Conservation (phyloP, 2,113 vertebrate species). For the Tretioscincus oriximinensis region DNA sequence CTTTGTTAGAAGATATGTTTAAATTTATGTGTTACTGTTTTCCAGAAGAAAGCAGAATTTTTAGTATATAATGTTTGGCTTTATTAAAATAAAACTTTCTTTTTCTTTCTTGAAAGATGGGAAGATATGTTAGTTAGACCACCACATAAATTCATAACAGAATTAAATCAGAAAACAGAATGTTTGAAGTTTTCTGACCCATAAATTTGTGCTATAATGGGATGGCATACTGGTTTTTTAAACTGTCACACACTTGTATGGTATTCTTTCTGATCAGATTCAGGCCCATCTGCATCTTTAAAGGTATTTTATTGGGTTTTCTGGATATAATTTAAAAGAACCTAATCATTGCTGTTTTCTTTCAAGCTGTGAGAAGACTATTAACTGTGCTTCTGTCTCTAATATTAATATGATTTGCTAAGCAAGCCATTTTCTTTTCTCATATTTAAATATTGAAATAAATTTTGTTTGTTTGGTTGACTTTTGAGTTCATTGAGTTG, state of each 20-base stretch:
- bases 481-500: background rate
- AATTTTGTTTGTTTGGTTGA: background rate
- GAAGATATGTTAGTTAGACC: conserved; percentile 44
- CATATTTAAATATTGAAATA: background rate
- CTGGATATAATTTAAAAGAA: background rate
- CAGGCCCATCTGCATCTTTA: background rate
- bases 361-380: background rate
- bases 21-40: conserved; percentile 31
- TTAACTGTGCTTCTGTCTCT: background rate
- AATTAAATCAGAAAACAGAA: conserved; percentile 21
- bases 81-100: conserved; percentile 7
- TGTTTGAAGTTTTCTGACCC: conserved; percentile 51
- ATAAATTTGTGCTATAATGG: conserved; percentile 26
- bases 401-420: background rate
- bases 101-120: conserved; percentile 23
- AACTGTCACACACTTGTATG: conserved; percentile 6
- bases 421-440: background rate
- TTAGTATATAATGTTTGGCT: conserved; percentile 34
- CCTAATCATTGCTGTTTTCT: background rate
- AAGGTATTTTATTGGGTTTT: background rate
- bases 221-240: background rate
- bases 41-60: conserved; percentile 40
- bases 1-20: conserved; percentile 38
- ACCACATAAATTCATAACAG: conserved; percentile 59
- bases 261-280: conserved; percentile 18